Percentiles rank a stretch among this genome's conserved stretches.
Evolutionary conservation across 1,140 invertebrate species (phyloP).

Genomic region (Leguminivora glycinivorella): DNA sequence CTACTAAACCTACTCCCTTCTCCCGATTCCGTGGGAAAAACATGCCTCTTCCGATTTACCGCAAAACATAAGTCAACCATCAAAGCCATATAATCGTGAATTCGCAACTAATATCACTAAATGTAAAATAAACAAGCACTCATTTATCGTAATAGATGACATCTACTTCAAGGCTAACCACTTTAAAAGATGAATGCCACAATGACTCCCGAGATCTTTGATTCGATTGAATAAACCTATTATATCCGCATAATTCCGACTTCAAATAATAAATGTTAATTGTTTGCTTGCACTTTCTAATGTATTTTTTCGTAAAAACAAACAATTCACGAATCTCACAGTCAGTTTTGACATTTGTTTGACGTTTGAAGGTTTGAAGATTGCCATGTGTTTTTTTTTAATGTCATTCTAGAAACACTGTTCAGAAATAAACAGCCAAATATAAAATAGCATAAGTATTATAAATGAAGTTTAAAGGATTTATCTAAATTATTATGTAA

Average conservation of each 20-base stretch:
- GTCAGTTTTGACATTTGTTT: constrained; percentile 49
- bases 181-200: constrained; percentile 60
- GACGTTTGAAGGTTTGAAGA: constrained; percentile 50
- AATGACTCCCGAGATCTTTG: constrained; percentile 46
- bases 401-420: neutral
- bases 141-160: constrained; percentile 70
- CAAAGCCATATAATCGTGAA: constrained; percentile 77
- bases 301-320: constrained; percentile 69
- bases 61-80: constrained; percentile 75
- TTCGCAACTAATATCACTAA: constrained; percentile 72
- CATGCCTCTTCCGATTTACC: constrained; percentile 72
- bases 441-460: neutral
- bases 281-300: constrained; percentile 70
- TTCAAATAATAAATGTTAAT: constrained; percentile 50
- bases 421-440: constrained; percentile 2
- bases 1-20: constrained; percentile 73
- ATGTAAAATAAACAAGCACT: constrained; percentile 77
- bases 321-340: constrained; percentile 71
- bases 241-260: constrained; percentile 40
- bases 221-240: constrained; percentile 43
- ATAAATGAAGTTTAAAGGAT: too few species aligned
- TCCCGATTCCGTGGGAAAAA: constrained; percentile 74
- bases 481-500: too few species aligned
- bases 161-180: constrained; percentile 79
- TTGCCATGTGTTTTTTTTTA: constrained; percentile 40